Percentiles rank a stretch among this genome's conserved stretches.
These are phyloP conservation scores for Ceratina calcarata DNA, from an alignment of 1,140 invertebrate species.

Conservation along the genomic window DNA sequence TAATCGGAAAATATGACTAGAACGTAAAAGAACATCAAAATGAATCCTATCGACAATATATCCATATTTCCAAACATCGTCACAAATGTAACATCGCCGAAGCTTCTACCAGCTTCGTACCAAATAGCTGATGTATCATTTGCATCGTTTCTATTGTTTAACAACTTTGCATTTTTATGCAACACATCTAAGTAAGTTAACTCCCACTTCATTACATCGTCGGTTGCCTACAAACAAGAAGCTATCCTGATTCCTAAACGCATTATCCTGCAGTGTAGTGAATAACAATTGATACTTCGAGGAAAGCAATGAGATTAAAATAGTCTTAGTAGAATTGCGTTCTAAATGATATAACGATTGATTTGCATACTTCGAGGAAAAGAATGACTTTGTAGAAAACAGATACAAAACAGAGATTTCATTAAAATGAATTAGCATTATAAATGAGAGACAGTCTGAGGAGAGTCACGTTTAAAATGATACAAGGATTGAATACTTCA, in stretches of 20 bases:
- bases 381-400: too few relatives aligned
- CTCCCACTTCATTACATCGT: slow-evolving; percentile 85
- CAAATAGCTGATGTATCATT: slow-evolving; percentile 78
- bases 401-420: too few relatives aligned
- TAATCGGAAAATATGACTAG: slow-evolving; percentile 87
- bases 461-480: too few relatives aligned
- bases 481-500: too few relatives aligned
- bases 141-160: slow-evolving; percentile 50
- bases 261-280: too few relatives aligned
- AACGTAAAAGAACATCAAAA: slow-evolving; percentile 88
- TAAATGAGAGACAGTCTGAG: too few relatives aligned
- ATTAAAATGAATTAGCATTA: too few relatives aligned
- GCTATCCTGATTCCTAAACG: background rate
- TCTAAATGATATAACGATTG: too few relatives aligned
- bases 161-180: slow-evolving; percentile 66
- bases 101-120: slow-evolving; percentile 86
- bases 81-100: slow-evolving; percentile 85
- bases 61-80: slow-evolving; percentile 88
- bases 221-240: slow-evolving; percentile 79
- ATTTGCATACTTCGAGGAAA: too few relatives aligned
- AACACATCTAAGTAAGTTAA: slow-evolving; percentile 82
- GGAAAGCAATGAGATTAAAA: too few relatives aligned
- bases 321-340: too few relatives aligned
- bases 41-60: slow-evolving; percentile 85
- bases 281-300: too few relatives aligned